These are phyloP conservation scores for Pachyuromys duprasi DNA, from an alignment of 2,797 vertebrate genomes.

Conservation along the genomic window DNA sequence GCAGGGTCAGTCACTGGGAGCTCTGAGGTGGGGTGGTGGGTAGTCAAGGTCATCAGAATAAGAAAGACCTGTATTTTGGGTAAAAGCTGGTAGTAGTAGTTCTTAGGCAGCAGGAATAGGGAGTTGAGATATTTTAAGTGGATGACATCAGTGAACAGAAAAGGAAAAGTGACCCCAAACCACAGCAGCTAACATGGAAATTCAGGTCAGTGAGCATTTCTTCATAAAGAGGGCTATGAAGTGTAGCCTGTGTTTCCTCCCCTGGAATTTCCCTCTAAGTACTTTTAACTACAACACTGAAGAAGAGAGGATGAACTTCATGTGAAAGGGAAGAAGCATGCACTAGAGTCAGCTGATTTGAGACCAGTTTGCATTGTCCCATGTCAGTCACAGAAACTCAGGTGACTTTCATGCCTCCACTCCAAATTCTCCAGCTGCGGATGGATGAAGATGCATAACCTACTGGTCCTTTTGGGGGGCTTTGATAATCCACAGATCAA, in stretches of 20 bases:
- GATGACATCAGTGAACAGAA: slow-evolving; percentile 10
- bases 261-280: slow-evolving; percentile 56
- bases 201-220: slow-evolving; percentile 55
- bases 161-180: slow-evolving; percentile 43
- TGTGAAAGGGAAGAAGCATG: background rate
- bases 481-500: background rate
- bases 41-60: background rate
- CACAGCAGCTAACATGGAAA: slow-evolving; percentile 38
- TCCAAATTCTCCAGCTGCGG: slow-evolving; percentile 5
- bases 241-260: slow-evolving; percentile 45
- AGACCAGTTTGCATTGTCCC: background rate
- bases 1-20: background rate
- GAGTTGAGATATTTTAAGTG: background rate
- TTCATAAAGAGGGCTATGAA: slow-evolving; percentile 49
- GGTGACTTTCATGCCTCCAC: background rate
- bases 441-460: background rate
- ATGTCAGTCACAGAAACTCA: background rate
- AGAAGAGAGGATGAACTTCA: background rate
- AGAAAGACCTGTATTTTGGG: background rate
- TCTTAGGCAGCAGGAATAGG: background rate
- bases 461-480: background rate
- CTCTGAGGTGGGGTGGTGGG: background rate
- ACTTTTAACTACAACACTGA: slow-evolving; percentile 10
- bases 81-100: background rate
- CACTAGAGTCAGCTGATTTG: background rate